Evolutionary conservation across 1,140 invertebrate genomes (phyloP).

Genomic region (Polypedilum vanderplanki): DNA sequence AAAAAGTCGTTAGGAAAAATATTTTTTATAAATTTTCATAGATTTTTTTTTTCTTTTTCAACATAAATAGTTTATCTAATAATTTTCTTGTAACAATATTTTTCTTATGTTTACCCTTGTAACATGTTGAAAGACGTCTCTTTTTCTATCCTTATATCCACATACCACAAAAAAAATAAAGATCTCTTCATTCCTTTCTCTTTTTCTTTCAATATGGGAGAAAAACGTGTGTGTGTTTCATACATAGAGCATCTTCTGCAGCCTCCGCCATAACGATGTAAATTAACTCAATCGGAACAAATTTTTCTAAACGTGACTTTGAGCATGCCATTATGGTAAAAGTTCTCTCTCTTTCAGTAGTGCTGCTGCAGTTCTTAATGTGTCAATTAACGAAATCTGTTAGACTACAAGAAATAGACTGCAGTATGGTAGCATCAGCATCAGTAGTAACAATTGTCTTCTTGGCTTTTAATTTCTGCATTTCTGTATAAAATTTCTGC

Average conservation of each 20-base stretch:
- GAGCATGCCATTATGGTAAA: neutral
- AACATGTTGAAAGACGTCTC: no score
- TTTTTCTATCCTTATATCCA: no score
- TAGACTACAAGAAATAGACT: neutral
- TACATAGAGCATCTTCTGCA: neutral
- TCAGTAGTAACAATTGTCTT: no score
- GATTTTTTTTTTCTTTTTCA: neutral
- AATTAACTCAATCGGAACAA: slow-evolving; percentile 26
- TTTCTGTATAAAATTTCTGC: neutral
- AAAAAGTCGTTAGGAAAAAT: no score
- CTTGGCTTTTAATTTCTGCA: neutral
- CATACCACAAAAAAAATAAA: no score
- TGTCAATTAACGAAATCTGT: slow-evolving; percentile 27
- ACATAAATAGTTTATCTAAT: neutral
- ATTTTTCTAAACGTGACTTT: slow-evolving; percentile 11
- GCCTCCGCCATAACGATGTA: slow-evolving; percentile 10
- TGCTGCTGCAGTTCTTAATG: neutral
- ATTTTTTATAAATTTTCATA: no score
- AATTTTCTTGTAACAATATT: neutral
- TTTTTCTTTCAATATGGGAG: no score
- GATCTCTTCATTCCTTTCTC: no score
- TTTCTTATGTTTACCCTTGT: no score
- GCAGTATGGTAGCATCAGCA: neutral
- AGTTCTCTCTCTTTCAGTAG: no score
- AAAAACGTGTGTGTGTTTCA: no score